Conservation (phyloP, 1,140 invertebrate species). For the Radopholus similis region DNA sequence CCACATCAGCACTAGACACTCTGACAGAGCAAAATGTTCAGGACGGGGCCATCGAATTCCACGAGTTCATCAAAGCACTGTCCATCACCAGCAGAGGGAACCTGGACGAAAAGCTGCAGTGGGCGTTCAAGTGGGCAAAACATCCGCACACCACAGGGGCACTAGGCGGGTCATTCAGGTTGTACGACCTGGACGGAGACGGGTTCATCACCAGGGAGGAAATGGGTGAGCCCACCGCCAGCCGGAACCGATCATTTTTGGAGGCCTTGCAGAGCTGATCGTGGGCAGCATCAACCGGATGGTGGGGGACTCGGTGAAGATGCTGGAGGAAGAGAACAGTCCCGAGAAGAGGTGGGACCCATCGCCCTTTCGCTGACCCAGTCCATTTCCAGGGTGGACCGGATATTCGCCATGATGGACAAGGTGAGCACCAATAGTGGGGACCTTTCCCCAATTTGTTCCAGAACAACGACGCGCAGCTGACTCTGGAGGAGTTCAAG, state of each 20-base stretch:
- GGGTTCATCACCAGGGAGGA: conserved; percentile 92
- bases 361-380: no score
- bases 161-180: conserved; percentile 48
- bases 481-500: conserved; percentile 94
- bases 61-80: conserved; percentile 90
- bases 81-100: conserved; percentile 92
- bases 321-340: conserved; percentile 72
- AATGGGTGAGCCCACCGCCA: conserved; percentile 71
- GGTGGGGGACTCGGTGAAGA: conserved; percentile 67
- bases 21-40: conserved; percentile 61
- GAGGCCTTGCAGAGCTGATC: conserved; percentile 82
- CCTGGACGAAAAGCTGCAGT: conserved; percentile 90
- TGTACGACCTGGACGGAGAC: conserved; percentile 69
- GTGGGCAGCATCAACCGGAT: conserved; percentile 98
- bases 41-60: conserved; percentile 95
- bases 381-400: no score
- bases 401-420: conserved; percentile 96
- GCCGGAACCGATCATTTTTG: background rate
- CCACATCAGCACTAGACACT: background rate
- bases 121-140: conserved; percentile 62
- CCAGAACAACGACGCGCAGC: conserved; percentile 89
- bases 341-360: conserved; percentile 87
- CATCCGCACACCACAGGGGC: no score
- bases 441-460: conserved; percentile 22
- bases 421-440: conserved; percentile 62